Evolutionary conservation across 2,113 vertebrate species (phyloP), one percentile per base, ranked within the genome.

Genomic region (Balaenoptera acutorostrata): DNA sequence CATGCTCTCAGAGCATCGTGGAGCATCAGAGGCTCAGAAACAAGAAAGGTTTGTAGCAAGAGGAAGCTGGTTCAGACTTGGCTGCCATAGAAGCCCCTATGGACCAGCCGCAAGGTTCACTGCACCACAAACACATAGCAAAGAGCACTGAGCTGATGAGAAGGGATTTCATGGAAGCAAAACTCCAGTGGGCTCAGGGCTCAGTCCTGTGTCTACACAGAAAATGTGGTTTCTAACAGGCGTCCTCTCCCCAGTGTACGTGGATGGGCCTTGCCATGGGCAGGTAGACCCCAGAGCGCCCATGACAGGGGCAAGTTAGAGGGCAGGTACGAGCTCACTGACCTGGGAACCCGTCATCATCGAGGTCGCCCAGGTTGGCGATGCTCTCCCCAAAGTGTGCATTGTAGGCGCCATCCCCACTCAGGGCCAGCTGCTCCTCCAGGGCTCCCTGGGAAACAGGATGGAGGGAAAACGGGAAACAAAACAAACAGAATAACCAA

Each of bases 341-440:
- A 99, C 99, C 99, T 99, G 99, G 99, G 96, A 99, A 99, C 33
- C 99, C 99, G 6, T 99, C 99, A 0, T 99, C 99, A 46, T 99
- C 99, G 0, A 99, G 99, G 98, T 99, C 99, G 0, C 99, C 99
- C 0, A 99, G 99, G 13, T 98, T 93, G 0, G 99, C 97, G 5
- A 99, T 99, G 98, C 99, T 99, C 98, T 99, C 99, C 95, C 99
- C 99, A 59, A 99, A 99, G 98, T 99, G 99, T 1, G 99, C 99
- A 0, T 99, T 99, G 98, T 99, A 99, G 93, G 99, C 98, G 0
- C 98, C 95, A 15, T 99, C 99, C 10, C 99, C 99, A 0, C 83
- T 98, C 98, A 99, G 97, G 74, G 99, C 61, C 0, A 98, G 98
- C 20, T 98, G 98, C 95, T 99, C 99, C 97, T 99, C 99, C 96